Base-by-base conservation (phyloP, 2,888 invertebrate genomes). In the Molorchus minor region DNA sequence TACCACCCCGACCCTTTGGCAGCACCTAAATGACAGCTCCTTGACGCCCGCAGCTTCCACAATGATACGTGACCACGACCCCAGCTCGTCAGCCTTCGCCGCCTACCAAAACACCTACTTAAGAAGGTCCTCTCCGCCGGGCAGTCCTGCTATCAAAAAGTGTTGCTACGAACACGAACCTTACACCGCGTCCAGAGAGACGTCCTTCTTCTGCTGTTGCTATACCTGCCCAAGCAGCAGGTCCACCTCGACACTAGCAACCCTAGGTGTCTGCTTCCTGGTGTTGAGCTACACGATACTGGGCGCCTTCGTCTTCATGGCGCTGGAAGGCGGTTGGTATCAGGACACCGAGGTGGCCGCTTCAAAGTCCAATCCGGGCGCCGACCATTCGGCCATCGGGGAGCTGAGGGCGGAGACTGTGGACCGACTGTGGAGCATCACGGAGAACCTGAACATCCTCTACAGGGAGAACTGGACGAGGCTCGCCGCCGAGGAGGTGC, bases 401-500 rank as follows among this genome's bases (percentile, higher is more conserved):
- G 84, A 88, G 61, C 81, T 92, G 61, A 83, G 92, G 51, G 84
- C 87, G 1, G 85, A 85, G 67, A 92, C 93, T 2, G 93, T 93
- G 1, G 92, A 92, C 79, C 85, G 88, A 10, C 83, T 93, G 58
- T 93, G 93, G 93, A 89, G 90, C 59, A 91, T 93, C 67, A 93
- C 95, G 0, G 91, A 92, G 78, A 90, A 92, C 75, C 83, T 94
- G 54, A 96, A 96, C 78, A 93, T 96, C 70, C 83, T 96, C 56
- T 93, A 94, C 78, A 90, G 92, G 74, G 92, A 93, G 73, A 96
- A 96, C 80, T 96, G 96, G 95, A 95, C 94, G 12, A 85, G 89
- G 66, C 79, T 93, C 64, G 94, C 94, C 0, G 92, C 93, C n/a
- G 87, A 90, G 67, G 92, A 93, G 80, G 91, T 97, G 69, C 85